Base-by-base conservation (phyloP, 1,140 invertebrate genomes). In the Diachasma alloeum region DNA sequence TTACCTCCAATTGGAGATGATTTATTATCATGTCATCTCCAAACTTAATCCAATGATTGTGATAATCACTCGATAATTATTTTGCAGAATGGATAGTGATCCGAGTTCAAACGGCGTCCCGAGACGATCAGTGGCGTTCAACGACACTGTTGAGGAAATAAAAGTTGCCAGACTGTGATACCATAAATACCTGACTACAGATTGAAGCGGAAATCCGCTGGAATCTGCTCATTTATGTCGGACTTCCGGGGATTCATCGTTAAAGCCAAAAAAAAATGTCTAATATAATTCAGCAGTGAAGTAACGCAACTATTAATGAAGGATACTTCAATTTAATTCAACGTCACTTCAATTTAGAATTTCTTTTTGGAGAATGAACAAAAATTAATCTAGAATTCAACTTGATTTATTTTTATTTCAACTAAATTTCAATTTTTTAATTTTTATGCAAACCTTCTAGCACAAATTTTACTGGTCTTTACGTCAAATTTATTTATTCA, bases 81-180 rank as follows among this genome's bases (percentile, higher is more conserved):
- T 71, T 71, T 59, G n/a, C 13, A 73, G 72, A 39, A 3, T 26
- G 15, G 46, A 46, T 1, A 56, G 26, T 19, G 56, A 36, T 42
- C 4, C 46, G 37, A 73, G 22, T 70, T 26, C 75, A 67, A 63
- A 67, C 66, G 19, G 31, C 10, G 26, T 46, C 0, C 26, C 24
- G n/a, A 44, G 74, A 59, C 66, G 72, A 73, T 79, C 78, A 44
- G 74, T 76, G 15, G 68, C 78, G 56, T 79, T 79, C 59, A 76
- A 72, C 37, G 74, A 73, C 63, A 73, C 48, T 46, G 69, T 79
- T 59, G 74, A 79, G 44, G 78, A 79, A 76, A 79, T 79, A 31
- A 69, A 67, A 68, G 46, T 76, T 22, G 73, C 70, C 44, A 75
- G 44, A 69, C 63, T 78, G 37, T 79, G 66, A 79, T 39, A 2